Evolutionary conservation across 2,113 vertebrate genomes (phyloP), one percentile per base, ranked within the genome.

Genomic region (Paracyprichromis sp.): DNA sequence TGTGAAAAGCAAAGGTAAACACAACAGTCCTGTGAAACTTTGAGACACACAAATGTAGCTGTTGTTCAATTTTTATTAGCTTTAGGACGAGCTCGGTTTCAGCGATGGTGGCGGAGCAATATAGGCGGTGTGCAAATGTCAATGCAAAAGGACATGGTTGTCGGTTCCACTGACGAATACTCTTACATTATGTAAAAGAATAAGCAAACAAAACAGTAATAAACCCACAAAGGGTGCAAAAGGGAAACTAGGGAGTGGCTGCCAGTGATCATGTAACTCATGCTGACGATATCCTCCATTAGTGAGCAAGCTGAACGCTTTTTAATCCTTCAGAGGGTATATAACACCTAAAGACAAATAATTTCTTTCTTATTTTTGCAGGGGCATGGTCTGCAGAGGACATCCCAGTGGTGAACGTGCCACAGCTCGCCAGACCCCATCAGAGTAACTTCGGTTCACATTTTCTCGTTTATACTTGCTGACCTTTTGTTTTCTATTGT

Each of bases 361-460:
- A 6, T 17, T 1, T 63, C 8, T 78, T 87, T 12, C 88, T 36
- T 80, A 80, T 29, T 3, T 4, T 43, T 83, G 19, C 90, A 96
- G 95, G 94, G 86, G 4, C 86, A 91, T 7, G 84, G 81, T 54
- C 76, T 83, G 3, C 84, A 89, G 5, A 86, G 86, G 89, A 89
- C 43, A 36, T 6, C 86, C 36, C 92, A 92, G 82, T 94, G 95
- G 93, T 96, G 91, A 95, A 84, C n/a, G 2, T 1, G 3, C 40
- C 1, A 3, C 0, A 7, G 13, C 31, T 36, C 7, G 4, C 24
- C 26, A 9, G 50, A 7, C 52, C 21, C 10, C 4, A 1, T 43
- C 85, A 47, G 6, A 34, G 21, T 16, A 63, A 21, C 61, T 34
- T 82, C 2, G 4, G 5, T 52, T 89, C 57, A 7, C 2, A 43